phyloP scores from a whole-genome alignment of 2,888 invertebrate species.

The Eristalinus sepulchralis region DNA sequence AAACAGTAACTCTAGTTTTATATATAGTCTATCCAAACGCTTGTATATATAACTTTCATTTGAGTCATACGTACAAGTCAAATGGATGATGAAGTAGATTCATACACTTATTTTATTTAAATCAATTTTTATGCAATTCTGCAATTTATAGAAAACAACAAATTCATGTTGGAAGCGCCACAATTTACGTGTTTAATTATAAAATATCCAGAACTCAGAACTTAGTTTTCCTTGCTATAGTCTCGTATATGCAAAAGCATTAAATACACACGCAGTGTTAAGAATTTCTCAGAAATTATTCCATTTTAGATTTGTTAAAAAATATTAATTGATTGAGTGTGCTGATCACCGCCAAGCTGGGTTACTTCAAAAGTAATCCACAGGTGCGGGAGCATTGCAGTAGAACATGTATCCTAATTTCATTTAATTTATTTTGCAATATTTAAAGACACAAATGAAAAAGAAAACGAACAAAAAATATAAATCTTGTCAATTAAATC shows the following conservation, averaged over 20 bases:
- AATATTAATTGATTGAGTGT: constrained; percentile 34
- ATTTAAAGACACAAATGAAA: constrained; percentile 17
- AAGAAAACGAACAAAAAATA: constrained; percentile 6
- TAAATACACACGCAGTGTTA: constrained; percentile 39
- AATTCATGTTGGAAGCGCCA: constrained; percentile 53
- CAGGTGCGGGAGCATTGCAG: constrained; percentile 12
- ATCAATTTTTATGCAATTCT: constrained; percentile 28
- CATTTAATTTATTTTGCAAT: constrained; percentile 60
- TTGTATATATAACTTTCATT: constrained; percentile 41
- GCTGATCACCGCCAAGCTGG: not conserved
- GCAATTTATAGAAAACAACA: constrained; percentile 41
- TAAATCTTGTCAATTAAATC: constrained; percentile 67
- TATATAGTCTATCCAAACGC: constrained; percentile 38
- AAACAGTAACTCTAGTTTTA: constrained; percentile 62
- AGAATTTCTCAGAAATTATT: constrained; percentile 59
- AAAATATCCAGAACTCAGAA: constrained; percentile 45
- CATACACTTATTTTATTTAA: constrained; percentile 37
- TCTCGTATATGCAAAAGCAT: constrained; percentile 45
- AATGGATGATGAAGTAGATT: constrained; percentile 39
- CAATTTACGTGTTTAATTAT: constrained; percentile 66
- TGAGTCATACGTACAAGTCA: constrained; percentile 30
- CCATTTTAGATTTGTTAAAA: constrained; percentile 61
- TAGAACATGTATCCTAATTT: constrained; percentile 62
- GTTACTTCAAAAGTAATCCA: constrained; percentile 64
- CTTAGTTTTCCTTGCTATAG: constrained; percentile 60